phyloP scores from a whole-genome alignment of 2,888 invertebrate genomes.

The Leucoptera coffeella region DNA sequence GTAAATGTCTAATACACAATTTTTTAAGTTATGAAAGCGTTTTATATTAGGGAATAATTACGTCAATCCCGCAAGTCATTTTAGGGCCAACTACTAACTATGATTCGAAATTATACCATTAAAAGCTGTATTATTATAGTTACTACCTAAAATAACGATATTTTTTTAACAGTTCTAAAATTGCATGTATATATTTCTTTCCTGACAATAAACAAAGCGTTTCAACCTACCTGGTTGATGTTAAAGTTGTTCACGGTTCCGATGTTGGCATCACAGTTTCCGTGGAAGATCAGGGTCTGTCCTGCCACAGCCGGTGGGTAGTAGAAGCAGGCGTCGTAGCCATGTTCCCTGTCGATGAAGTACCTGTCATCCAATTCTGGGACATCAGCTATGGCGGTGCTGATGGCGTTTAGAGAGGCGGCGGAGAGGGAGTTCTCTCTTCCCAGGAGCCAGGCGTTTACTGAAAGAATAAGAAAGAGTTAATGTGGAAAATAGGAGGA shows the following conservation, averaged over 20 bases:
- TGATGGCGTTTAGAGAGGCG: conserved; percentile 12
- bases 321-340: conserved; percentile 23
- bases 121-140: no score
- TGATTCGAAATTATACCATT: no score
- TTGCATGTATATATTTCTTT: no score
- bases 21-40: no score
- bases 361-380: conserved; percentile 20
- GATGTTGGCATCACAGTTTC: conserved; percentile 19
- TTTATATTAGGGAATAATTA: no score
- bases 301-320: conserved; percentile 13
- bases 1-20: no score
- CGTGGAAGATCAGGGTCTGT: conserved; percentile 12
- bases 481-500: no score
- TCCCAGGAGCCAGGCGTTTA: conserved; percentile 34
- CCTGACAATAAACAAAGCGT: no score
- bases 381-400: conserved; percentile 13
- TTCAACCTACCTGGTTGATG: conserved; percentile 11
- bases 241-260: conserved; percentile 17
- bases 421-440: conserved; percentile 15
- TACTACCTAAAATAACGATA: no score
- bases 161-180: no score
- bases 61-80: no score
- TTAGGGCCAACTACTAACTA: no score
- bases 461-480: conserved; percentile 11
- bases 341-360: conserved; percentile 19